A percentile compares a stretch with the other conserved stretches of the same genome.
These are phyloP conservation scores for Rhinopomastus cyanomelas DNA, from an alignment of 2,113 vertebrate species.

Conservation along the genomic window DNA sequence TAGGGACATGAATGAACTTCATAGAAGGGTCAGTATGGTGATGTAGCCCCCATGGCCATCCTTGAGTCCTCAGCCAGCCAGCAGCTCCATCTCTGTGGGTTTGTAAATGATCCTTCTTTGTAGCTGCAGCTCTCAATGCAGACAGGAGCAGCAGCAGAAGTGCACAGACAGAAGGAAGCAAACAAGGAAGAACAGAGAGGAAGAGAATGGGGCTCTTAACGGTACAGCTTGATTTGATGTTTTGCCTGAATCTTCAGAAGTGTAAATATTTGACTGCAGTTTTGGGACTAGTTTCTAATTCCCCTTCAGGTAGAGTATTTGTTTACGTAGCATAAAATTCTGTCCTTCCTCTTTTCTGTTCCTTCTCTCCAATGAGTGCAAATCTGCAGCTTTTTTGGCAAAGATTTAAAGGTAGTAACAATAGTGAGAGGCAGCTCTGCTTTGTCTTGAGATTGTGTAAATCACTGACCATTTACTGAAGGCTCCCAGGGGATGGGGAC, in stretches of 20 bases:
- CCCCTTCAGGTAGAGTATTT: slow-evolving; percentile 63
- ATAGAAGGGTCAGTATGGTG: neutral
- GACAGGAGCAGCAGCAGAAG: neutral
- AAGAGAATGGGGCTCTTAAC: slow-evolving; percentile 27
- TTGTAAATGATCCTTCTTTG: neutral
- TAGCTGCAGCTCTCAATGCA: neutral
- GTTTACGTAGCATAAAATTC: slow-evolving; percentile 49
- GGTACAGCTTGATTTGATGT: slow-evolving; percentile 52
- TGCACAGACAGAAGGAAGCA: neutral
- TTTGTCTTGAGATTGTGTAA: neutral
- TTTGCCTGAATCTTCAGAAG: slow-evolving; percentile 61
- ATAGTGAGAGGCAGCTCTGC: neutral
- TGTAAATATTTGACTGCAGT: slow-evolving; percentile 61
- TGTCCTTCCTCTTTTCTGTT: slow-evolving; percentile 31
- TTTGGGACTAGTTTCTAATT: slow-evolving; percentile 43
- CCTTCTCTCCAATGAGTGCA: neutral
- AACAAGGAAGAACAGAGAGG: neutral
- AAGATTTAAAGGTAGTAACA: neutral
- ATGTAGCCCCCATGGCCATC: neutral
- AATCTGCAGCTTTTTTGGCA: slow-evolving; percentile 34
- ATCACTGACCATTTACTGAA: neutral
- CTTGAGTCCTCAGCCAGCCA: neutral
- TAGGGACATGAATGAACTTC: neutral
- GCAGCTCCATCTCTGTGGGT: neutral
- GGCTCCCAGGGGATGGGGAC: neutral